Conservation (phyloP, 2,113 vertebrate species). For the Rutilus rutilus region DNA sequence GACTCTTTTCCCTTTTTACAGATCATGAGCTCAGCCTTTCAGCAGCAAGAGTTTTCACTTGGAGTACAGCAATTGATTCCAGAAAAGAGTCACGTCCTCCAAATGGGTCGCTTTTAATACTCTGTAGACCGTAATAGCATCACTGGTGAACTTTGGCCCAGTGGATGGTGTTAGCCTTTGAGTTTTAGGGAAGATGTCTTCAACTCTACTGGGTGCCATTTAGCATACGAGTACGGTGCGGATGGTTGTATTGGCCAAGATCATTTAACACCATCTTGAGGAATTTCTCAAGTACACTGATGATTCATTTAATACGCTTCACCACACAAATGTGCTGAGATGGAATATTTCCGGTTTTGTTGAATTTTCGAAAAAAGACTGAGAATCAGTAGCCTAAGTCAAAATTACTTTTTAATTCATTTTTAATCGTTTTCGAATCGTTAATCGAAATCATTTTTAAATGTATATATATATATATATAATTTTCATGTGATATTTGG, state of each 20-base stretch:
- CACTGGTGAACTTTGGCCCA: constrained; percentile 61
- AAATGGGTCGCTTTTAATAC: constrained; percentile 67
- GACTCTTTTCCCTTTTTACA: constrained; percentile 34
- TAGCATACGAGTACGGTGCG: constrained; percentile 17
- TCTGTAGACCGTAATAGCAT: constrained; percentile 57
- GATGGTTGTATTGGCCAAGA: neutral
- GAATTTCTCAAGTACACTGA: constrained; percentile 30
- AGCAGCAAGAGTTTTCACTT: constrained; percentile 34
- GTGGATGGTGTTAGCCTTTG: constrained; percentile 47
- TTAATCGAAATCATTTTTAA: too few relatives aligned
- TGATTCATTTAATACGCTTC: constrained; percentile 23
- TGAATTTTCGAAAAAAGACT: neutral
- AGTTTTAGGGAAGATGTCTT: constrained; percentile 1
- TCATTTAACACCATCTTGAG: constrained; percentile 40
- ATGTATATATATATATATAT: too few relatives aligned
- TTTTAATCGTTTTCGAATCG: too few relatives aligned
- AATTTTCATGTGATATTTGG: too few relatives aligned
- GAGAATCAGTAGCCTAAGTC: neutral
- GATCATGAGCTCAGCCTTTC: constrained; percentile 56
- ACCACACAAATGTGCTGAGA: neutral
- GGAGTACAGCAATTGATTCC: constrained; percentile 58
- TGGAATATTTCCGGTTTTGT: neutral
- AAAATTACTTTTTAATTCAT: too few relatives aligned
- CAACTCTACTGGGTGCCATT: constrained; percentile 25
- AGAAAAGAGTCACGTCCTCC: constrained; percentile 61